These are phyloP conservation scores for Theocolax elegans DNA, from an alignment of 1,140 invertebrate species.

Conservation along the genomic window DNA sequence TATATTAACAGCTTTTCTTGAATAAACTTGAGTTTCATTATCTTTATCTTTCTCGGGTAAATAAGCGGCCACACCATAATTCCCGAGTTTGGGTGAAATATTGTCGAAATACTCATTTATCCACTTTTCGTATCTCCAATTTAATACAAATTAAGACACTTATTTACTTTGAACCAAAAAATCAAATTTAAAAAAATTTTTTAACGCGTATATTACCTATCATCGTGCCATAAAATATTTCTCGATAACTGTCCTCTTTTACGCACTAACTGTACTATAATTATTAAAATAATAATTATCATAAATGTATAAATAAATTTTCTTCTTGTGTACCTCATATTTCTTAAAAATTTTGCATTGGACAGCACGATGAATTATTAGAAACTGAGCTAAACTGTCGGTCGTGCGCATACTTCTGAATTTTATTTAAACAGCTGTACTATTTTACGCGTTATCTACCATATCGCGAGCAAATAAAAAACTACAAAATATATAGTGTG, in stretches of 20 bases:
- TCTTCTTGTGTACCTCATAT: background rate
- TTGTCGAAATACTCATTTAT: slow-evolving; percentile 65
- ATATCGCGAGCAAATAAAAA: too few species aligned
- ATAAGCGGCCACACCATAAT: slow-evolving; percentile 75
- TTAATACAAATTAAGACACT: background rate
- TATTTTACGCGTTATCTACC: background rate
- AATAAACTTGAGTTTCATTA: slow-evolving; percentile 76
- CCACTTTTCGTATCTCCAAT: slow-evolving; percentile 53
- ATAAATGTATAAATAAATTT: background rate
- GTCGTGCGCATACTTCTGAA: background rate
- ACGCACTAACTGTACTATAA: background rate
- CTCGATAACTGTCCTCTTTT: background rate
- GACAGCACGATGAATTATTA: background rate
- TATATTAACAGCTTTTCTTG: slow-evolving; percentile 90
- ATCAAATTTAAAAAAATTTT: too few species aligned
- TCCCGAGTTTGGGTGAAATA: slow-evolving; percentile 74
- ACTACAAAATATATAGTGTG: too few species aligned
- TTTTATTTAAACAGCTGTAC: slow-evolving; percentile 10
- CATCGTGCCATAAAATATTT: too few species aligned
- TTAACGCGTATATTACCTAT: too few species aligned
- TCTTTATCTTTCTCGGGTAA: slow-evolving; percentile 69
- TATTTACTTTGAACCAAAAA: too few species aligned
- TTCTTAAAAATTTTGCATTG: background rate
- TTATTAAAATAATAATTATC: background rate
- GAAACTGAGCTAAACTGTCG: background rate